phyloP scores from a whole-genome alignment of 2,797 vertebrate genomes.

The Mus spretus region DNA sequence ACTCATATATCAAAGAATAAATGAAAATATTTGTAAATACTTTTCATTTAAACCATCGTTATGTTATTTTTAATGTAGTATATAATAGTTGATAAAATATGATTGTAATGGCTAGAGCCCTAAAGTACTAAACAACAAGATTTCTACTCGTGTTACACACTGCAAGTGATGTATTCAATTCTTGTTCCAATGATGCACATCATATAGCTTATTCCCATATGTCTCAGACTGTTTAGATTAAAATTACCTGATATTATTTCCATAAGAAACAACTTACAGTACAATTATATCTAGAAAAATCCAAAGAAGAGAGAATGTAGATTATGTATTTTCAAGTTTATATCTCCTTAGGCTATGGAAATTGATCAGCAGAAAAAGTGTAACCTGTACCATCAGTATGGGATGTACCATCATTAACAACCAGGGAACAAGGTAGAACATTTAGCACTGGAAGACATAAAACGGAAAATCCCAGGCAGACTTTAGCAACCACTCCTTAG shows the following conservation, averaged over 20 bases:
- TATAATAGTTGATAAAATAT: slow-evolving; percentile 9
- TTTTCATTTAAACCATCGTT: slow-evolving; percentile 25
- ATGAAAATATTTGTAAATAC: not conserved
- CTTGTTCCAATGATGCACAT: not conserved
- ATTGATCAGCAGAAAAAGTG: not conserved
- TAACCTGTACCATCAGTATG: not conserved
- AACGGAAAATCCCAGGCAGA: rapidly evolving
- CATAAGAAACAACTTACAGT: not conserved
- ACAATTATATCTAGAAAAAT: not conserved
- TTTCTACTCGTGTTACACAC: not conserved
- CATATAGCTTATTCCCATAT: not conserved
- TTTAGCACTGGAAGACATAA: not conserved
- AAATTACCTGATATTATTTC: not conserved
- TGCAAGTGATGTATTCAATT: not conserved
- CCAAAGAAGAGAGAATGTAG: not conserved
- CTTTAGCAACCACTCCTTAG: not conserved
- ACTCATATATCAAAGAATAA: slow-evolving; percentile 45
- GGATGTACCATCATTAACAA: not conserved
- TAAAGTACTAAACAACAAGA: not conserved
- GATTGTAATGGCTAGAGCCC: not conserved
- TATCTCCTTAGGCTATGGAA: not conserved
- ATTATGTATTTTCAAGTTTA: not conserved
- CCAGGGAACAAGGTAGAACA: rapidly evolving
- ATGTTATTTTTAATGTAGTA: slow-evolving; percentile 40
- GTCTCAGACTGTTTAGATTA: not conserved